Evolutionary conservation across 2,797 vertebrate genomes (phyloP), one percentile per base, ranked within the genome.

Genomic region (Gadopsis bispinosus): DNA sequence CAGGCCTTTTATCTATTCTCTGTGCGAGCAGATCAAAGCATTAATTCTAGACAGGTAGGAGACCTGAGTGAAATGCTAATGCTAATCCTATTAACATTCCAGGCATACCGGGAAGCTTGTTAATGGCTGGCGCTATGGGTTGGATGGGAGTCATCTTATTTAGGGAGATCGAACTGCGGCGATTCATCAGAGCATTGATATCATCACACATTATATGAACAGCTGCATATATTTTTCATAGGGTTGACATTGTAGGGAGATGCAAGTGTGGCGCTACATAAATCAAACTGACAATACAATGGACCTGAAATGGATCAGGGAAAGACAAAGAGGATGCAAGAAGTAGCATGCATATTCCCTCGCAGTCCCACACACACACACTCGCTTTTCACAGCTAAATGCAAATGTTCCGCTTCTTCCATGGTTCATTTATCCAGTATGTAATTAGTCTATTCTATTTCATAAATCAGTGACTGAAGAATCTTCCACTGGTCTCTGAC

Each of bases 211-310:
- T 94, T 93, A 95, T 94, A 93, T 94, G 92, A 92, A 91, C 88
- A 92, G 91, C 86, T 92, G 91, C 92, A 91, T 95, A 92, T 93
- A 94, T 94, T 94, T 94, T 93, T 95, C 91, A 94, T 90, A 88
- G 85, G 88, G 79, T 85, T 94, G 95, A 95, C 93, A 94, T 94
- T 92, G 93, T 91, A 91, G 88, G 90, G 87, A 93, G 91, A 93
- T 92, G 87, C 86, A 66, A 91, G 86, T 89, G 79, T 91, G 92
- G 91, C 63, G 87, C 90, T 89, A 93, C 93, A 96, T 96, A 94
- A 95, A 96, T 96, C 95, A 96, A 92, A 88, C 59, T 95, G 95
- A 94, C 95, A 95, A 91, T 88, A 89, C 88, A 94, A 91, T 93
- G 92, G 93, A 93, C 93, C 91, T 92, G 91, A 91, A 94, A 95